Base-by-base conservation (phyloP, 2,113 vertebrate species). In the Quiscalus mexicanus region DNA sequence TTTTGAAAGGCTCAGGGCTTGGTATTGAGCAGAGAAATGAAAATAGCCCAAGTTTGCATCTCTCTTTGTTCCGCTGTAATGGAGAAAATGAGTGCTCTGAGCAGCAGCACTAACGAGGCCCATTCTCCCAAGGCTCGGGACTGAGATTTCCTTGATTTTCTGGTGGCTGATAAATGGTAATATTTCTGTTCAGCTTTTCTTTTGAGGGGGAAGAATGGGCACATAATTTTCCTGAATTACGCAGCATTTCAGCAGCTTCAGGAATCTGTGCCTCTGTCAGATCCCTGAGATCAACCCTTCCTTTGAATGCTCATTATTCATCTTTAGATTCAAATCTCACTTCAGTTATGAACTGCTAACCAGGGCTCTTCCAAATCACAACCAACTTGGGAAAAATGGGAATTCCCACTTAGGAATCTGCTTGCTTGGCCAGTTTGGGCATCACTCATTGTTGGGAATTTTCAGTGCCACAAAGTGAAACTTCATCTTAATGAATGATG, bases 81-180 rank as follows among this genome's bases (percentile, higher is more conserved):
- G 92, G 77, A 69, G 94, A 68, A 96, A 94, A 94, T 82, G 82
- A 96, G 84, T 6, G 92, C 44, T 93, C 39, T 68, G 84, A 95
- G 84, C 78, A 81, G 76, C 86, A 50, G 77, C 84, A 16, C 92
- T 95, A 91, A 95, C 2, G 22, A 96, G 95, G 41, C 90, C 62
- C 70, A 35, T 91, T 95, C 74, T 97, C 8, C 2, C 79, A 12
- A 37, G 44, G 74, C 56, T 78, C 64, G 35, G 90, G 20, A 24
- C 56, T 63, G 90, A 84, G 53, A n/a, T 64, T 18, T 28, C 70
- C 69, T 21, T 79, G 53, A 30, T 93, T 90, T 94, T 16, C 62
- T 45, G 49, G 2, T 50, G 35, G 10, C 87, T 91, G 58, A 73
- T 39, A 91, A 71, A 79, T 41, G 37, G 15, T 3, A 90, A 50